Conservation (phyloP, 2,888 invertebrate genomes). For the Tortrix viridana region DNA sequence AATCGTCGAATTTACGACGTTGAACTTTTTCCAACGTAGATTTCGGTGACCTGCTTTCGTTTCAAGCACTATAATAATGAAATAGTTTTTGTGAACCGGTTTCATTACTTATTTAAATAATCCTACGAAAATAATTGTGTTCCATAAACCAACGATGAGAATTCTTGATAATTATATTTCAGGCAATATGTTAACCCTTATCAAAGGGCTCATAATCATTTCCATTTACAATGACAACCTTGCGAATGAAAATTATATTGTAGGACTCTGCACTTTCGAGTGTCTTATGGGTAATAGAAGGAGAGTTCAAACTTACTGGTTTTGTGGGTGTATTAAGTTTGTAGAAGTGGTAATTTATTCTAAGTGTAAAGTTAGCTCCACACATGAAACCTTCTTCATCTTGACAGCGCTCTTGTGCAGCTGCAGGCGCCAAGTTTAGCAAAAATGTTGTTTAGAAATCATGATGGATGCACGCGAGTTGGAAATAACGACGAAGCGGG, state of each 20-base stretch:
- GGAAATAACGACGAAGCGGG: neutral
- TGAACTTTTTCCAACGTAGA: too few species aligned
- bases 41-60: too few species aligned
- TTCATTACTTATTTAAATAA: neutral
- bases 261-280: neutral
- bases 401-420: constrained; percentile 35
- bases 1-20: neutral
- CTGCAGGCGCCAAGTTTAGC: constrained; percentile 27
- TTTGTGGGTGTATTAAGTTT: neutral
- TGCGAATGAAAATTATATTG: constrained; percentile 13
- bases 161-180: constrained; percentile 13
- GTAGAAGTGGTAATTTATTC: constrained; percentile 25
- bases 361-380: constrained; percentile 32
- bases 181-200: constrained; percentile 28
- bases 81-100: neutral
- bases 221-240: constrained; percentile 22
- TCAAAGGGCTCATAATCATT: constrained; percentile 29
- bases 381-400: constrained; percentile 27
- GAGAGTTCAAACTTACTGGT: constrained; percentile 5
- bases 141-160: constrained; percentile 3
- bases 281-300: neutral
- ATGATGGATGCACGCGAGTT: constrained; percentile 20
- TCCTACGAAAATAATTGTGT: neutral
- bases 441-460: constrained; percentile 24
- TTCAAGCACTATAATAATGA: neutral